Conservation (phyloP, 23 tunicate species). For the Halocynthia roretzi region DNA sequence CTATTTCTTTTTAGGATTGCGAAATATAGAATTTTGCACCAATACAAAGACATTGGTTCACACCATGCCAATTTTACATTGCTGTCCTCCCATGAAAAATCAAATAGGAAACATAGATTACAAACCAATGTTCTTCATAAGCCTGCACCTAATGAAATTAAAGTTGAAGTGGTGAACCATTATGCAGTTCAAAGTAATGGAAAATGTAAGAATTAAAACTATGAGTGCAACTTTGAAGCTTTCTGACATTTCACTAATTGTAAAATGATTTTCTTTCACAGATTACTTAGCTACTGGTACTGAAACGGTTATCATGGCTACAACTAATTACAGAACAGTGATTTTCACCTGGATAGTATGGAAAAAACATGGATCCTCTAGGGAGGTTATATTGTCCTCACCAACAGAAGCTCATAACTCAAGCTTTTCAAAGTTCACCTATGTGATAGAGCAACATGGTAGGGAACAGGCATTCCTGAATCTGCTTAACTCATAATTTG, state of each 20-base stretch:
- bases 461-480: background rate
- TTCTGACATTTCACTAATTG: background rate
- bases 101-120: background rate
- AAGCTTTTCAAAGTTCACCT: background rate
- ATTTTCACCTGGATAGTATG: conserved; percentile 5
- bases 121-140: conserved; percentile 13
- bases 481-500: too few relatives aligned
- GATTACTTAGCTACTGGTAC: conserved; percentile 11
- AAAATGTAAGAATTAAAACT: background rate
- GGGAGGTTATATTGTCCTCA: background rate
- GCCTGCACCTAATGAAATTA: conserved; percentile 11
- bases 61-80: conserved; percentile 14
- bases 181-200: background rate
- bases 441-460: conserved; percentile 10
- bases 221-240: background rate
- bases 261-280: conserved; percentile 5
- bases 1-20: background rate
- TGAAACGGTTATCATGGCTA: background rate
- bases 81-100: background rate
- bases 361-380: too few relatives aligned
- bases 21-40: background rate
- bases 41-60: conserved; percentile 13
- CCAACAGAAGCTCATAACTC: conserved; percentile 6
- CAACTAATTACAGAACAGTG: conserved; percentile 14
- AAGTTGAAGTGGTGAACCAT: background rate